Conservation (phyloP, 2,888 invertebrate genomes). For the Protonemura montana region DNA sequence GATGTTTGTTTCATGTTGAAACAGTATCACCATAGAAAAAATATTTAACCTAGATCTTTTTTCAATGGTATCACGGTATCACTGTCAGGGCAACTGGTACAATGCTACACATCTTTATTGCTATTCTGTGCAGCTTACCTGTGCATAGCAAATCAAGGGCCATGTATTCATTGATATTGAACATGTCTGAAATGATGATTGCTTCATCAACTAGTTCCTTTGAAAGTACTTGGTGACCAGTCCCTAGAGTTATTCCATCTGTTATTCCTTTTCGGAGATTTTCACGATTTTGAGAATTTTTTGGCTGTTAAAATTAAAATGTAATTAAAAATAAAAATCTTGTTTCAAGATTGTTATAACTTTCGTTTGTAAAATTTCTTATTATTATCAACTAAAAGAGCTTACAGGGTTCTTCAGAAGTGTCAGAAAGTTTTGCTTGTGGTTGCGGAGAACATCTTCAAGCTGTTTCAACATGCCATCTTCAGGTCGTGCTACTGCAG, state of each 20-base stretch:
- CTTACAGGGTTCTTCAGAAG: conserved; percentile 87
- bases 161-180: conserved; percentile 89
- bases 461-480: conserved; percentile 71
- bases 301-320: conserved; percentile 77
- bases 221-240: conserved; percentile 77
- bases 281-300: conserved; percentile 79
- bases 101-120: too few species aligned
- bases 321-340: too few species aligned
- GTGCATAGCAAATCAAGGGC: conserved; percentile 89
- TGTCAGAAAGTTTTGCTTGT: conserved; percentile 86
- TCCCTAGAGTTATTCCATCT: conserved; percentile 78
- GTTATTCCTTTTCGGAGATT: conserved; percentile 81
- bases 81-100: too few species aligned
- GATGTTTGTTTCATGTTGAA: too few species aligned
- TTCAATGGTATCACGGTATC: too few species aligned
- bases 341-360: too few species aligned
- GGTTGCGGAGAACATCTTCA: conserved; percentile 77
- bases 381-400: not conserved
- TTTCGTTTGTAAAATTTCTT: not conserved
- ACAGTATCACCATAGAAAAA: too few species aligned
- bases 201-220: conserved; percentile 91
- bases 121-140: conserved; percentile 56
- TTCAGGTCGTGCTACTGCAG: conserved; percentile 69
- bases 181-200: conserved; percentile 94
- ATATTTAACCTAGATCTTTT: too few species aligned